Conservation (phyloP, 2,888 invertebrate species). For the Proisotoma minuta region DNA sequence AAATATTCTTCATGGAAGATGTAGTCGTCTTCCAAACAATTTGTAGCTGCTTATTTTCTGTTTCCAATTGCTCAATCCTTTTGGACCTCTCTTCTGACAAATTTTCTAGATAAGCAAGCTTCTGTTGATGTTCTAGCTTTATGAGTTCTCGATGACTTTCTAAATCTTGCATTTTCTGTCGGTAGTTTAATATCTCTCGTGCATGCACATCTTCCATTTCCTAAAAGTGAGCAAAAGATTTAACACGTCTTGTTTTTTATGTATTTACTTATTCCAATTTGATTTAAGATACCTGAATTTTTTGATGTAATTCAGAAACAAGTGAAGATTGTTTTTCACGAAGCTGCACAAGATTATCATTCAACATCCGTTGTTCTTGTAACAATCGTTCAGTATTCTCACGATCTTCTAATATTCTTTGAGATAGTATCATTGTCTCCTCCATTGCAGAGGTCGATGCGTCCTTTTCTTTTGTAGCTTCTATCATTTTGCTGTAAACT, state of each 20-base stretch:
- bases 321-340: slow-evolving; percentile 37
- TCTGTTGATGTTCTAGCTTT: slow-evolving; percentile 29
- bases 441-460: slow-evolving; percentile 33
- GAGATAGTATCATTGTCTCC: slow-evolving; percentile 39
- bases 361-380: slow-evolving; percentile 34
- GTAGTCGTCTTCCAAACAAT: slow-evolving; percentile 44
- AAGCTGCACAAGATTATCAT: slow-evolving; percentile 39
- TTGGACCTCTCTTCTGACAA: slow-evolving; percentile 37
- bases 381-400: slow-evolving; percentile 35
- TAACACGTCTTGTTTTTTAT: not conserved
- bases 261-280: not conserved
- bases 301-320: slow-evolving; percentile 38
- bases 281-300: slow-evolving; percentile 34
- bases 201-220: slow-evolving; percentile 37
- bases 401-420: slow-evolving; percentile 34
- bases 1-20: slow-evolving; percentile 12
- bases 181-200: slow-evolving; percentile 29
- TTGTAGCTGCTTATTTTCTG: slow-evolving; percentile 44
- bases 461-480: slow-evolving; percentile 22
- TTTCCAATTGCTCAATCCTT: slow-evolving; percentile 28
- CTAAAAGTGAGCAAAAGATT: slow-evolving; percentile 16
- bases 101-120: slow-evolving; percentile 32
- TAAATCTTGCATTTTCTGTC: slow-evolving; percentile 26
- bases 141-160: slow-evolving; percentile 28
- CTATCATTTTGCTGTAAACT: slow-evolving; percentile 12